These are phyloP conservation scores for Danio albolineatus DNA, from an alignment of 2,797 vertebrate species.

Conservation along the genomic window DNA sequence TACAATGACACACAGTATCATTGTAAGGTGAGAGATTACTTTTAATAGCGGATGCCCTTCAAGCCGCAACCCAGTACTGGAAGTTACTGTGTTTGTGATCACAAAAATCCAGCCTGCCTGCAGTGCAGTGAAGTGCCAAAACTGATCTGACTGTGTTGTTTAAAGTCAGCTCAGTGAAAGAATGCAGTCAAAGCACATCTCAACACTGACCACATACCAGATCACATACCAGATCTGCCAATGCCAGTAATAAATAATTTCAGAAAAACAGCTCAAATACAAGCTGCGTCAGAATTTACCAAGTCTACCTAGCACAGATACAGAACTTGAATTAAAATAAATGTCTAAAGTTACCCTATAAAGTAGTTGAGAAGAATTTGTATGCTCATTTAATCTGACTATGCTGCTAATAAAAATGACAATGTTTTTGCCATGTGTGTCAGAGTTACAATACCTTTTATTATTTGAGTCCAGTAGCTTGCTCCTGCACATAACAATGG, in stretches of 20 bases:
- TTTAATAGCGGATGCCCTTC: too few relatives aligned
- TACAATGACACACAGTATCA: too few relatives aligned
- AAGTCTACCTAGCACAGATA: background rate
- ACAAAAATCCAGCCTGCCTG: too few relatives aligned
- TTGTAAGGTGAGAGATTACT: too few relatives aligned
- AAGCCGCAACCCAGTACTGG: too few relatives aligned
- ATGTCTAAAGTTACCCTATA: background rate
- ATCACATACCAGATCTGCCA: background rate
- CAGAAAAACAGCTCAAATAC: background rate
- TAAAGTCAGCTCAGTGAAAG: constrained; percentile 38
- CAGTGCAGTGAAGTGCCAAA: background rate
- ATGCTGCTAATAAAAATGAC: background rate
- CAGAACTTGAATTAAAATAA: background rate
- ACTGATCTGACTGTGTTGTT: constrained; percentile 24
- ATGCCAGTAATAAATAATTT: background rate
- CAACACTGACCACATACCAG: constrained; percentile 32
- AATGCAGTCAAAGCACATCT: constrained; percentile 24
- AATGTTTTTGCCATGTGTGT: background rate
- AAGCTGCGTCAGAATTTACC: background rate
- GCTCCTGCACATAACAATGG: constrained; percentile 90
- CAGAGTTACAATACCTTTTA: constrained; percentile 55
- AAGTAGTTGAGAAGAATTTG: background rate
- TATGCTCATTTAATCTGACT: background rate
- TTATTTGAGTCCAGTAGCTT: constrained; percentile 60
- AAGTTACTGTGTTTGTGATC: too few relatives aligned